phyloP scores from a whole-genome alignment of 2,113 vertebrate species.

The Trichechus manatus region DNA sequence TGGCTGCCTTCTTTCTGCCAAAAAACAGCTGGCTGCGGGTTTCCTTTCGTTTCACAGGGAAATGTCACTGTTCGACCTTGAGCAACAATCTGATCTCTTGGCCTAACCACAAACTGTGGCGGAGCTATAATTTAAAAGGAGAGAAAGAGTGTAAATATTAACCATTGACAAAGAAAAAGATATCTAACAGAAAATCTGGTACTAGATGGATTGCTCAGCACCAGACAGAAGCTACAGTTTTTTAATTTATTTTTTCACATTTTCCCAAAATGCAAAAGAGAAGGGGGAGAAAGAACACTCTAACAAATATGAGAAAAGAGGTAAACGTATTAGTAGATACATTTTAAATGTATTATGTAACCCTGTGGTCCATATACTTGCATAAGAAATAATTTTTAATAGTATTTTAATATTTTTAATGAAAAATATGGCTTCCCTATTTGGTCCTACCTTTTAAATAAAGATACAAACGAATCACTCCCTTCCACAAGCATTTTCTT shows the following conservation, averaged over 20 bases:
- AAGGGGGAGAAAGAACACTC: conserved; percentile 38
- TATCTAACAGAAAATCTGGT: conserved; percentile 69
- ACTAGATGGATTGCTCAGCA: conserved; percentile 59
- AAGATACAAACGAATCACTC: not conserved
- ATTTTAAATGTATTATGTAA: not conserved
- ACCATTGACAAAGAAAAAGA: conserved; percentile 56
- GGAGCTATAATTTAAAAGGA: conserved; percentile 92
- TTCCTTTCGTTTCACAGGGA: conserved; percentile 98
- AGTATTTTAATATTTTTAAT: not conserved
- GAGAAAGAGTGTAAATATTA: conserved; percentile 77
- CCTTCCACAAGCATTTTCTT: not conserved
- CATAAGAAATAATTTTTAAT: not conserved
- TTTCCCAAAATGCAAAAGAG: conserved; percentile 73
- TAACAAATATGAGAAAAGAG: conserved; percentile 35
- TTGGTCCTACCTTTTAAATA: not conserved
- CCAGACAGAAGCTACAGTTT: conserved; percentile 58
- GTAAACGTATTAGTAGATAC: not conserved
- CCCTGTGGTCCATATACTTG: not conserved
- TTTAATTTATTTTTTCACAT: conserved; percentile 76
- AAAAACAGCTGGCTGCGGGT: conserved; percentile 98
- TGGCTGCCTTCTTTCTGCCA: conserved; percentile 99
- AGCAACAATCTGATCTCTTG: conserved; percentile 98
- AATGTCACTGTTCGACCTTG: conserved; percentile 97
- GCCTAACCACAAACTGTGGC: conserved; percentile 98
- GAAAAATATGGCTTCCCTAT: not conserved